phyloP scores from a whole-genome alignment of 2,888 invertebrate genomes.

The Ecdyonurus torrentis region DNA sequence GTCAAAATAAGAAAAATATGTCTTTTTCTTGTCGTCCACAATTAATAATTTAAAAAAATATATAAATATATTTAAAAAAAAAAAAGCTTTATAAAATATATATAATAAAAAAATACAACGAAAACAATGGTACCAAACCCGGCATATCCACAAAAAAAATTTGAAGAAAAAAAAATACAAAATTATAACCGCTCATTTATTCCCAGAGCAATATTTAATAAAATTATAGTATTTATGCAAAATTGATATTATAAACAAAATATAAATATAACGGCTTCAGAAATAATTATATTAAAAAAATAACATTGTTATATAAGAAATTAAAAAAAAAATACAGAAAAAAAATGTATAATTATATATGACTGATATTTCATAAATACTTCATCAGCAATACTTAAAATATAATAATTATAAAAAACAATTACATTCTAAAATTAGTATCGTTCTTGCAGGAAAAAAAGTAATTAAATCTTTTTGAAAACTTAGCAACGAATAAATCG shows the following conservation, averaged over 20 bases:
- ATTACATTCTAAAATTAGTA: no score
- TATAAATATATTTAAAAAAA: no score
- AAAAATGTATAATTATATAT: no score
- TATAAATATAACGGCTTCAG: no score
- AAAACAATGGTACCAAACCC: neutral
- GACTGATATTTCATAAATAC: neutral
- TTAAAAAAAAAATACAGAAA: no score
- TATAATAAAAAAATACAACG: neutral
- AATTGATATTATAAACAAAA: neutral
- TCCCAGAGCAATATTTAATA: neutral
- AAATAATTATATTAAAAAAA: no score
- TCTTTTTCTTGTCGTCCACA: neutral
- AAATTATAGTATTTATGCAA: neutral
- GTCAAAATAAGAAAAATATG: neutral
- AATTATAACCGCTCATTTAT: neutral
- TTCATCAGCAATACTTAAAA: neutral
- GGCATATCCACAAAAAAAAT: neutral
- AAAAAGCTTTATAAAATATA: neutral
- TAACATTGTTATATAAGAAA: no score
- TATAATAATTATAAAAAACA: neutral
- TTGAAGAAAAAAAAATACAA: no score
- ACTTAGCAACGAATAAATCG: neutral
- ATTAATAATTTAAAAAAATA: neutral
- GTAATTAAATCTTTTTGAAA: neutral
- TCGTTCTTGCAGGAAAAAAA: no score